Evolutionary conservation across 2,888 invertebrate species (phyloP), one percentile per base, ranked within the genome.

Genomic region (Ormyrus nitidulus): DNA sequence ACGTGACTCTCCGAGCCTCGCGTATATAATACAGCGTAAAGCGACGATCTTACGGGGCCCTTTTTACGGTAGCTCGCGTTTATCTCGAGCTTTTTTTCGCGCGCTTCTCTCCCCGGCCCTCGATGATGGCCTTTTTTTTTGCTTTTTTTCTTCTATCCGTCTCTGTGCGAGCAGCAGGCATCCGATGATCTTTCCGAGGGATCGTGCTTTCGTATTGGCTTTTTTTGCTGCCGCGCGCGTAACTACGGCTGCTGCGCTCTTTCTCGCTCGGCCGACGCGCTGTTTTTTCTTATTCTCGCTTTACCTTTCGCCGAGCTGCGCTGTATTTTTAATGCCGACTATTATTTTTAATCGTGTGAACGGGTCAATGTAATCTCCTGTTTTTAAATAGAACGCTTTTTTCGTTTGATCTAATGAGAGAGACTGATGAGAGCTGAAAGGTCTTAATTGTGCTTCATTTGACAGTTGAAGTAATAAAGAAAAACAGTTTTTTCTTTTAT

Each of bases 1-100:
- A 49, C 13, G 65, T 9, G 65, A 65, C 19, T 19, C 19, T 19
- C 19, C 2, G 19, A 51, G 5, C 9, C 8, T n/a, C 44, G 61
- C 19, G 6, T 54, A 65, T 65, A 51, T 54, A 64, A 62, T 69
- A 44, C 73, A 64, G 2, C 11, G 58, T 69, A 74, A 77, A 77
- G 65, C 71, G 77, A 46, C 51, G 65, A 77, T 66, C 77, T 65
- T 72, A 72, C 49, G 70, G 70, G 71, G 66, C 71, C 19, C 77
- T 72, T 77, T 77, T 71, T 71, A 77, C 77, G 77, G 64, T 77
- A 71, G 65, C 64, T 58, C 44, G 71, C 70, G 65, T 77, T 77
- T 64, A 77, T 77, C 70, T 66, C 58, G 51, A 3, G 19, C 75
- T 53, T 19, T 19, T 19, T 19, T 19, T 19, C 19, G 19, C 19